phyloP scores from a whole-genome alignment of 2,888 invertebrate genomes.

The Callosobruchus maculatus region DNA sequence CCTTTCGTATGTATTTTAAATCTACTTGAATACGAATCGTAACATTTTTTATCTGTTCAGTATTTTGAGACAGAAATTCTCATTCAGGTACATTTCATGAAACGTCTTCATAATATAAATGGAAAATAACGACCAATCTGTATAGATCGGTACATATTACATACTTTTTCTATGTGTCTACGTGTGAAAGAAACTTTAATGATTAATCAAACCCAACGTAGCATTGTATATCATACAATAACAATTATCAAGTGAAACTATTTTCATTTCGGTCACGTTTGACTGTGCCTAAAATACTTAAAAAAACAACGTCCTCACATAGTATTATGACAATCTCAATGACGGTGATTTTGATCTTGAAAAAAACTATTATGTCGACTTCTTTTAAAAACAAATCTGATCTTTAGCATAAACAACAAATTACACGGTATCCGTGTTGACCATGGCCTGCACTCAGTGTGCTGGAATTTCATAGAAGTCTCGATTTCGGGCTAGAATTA shows the following conservation, averaged over 20 bases:
- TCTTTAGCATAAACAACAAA: slow-evolving; percentile 8
- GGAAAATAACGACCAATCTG: too few relatives aligned
- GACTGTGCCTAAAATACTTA: background rate
- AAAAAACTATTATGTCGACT: slow-evolving; percentile 7
- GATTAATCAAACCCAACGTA: background rate
- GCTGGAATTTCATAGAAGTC: background rate
- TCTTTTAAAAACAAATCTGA: slow-evolving; percentile 9
- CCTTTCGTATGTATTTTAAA: too few relatives aligned
- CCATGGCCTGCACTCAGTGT: background rate
- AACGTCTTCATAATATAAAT: too few relatives aligned
- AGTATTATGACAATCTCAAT: slow-evolving; percentile 11
- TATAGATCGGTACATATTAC: background rate
- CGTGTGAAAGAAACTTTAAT: background rate
- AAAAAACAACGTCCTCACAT: slow-evolving; percentile 14
- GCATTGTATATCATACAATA: background rate
- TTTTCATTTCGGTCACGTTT: slow-evolving; percentile 3
- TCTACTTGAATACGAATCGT: too few relatives aligned
- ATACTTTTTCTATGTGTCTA: too few relatives aligned
- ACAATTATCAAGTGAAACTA: background rate
- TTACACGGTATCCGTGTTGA: background rate
- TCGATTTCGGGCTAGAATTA: background rate
- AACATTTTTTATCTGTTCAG: too few relatives aligned
- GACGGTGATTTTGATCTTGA: slow-evolving; percentile 8
- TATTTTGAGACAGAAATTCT: too few relatives aligned
- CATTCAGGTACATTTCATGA: too few relatives aligned